Evolutionary conservation across 2,888 invertebrate species (phyloP), one percentile per base, ranked within the genome.

Genomic region (Ichneumoninae sp.): DNA sequence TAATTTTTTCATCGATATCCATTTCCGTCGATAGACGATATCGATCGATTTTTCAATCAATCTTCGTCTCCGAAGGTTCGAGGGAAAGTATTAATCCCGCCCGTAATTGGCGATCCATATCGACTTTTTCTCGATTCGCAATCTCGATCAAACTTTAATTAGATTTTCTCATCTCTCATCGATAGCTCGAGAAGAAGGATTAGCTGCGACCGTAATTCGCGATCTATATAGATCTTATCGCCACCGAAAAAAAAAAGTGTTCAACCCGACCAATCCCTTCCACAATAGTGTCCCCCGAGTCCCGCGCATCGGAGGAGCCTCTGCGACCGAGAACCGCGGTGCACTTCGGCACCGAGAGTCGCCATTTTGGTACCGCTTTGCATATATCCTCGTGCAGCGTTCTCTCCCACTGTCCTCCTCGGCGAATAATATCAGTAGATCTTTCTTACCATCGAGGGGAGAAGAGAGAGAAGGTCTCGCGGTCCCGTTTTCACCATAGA

Each of bases 351-450:
- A 13, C 30, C 30, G 76, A 26, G 22, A 3, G 40, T 63, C 71
- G 80, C 80, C 80, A 80, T 80, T 80, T 80, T 80, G 80, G 73
- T 83, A 76, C 83, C 83, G 70, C 65, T 75, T 70, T 83, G 36
- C 69, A 66, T 44, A 30, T n/a, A 73, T 47, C 10, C 33, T 47
- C 44, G 8, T 47, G 60, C 33, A 65, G 19, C 19, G 22, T 1
- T 60, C 60, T 30, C 47, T 69, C 44, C 33, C 78, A 7, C 33
- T 22, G 50, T 70, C 40, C 22, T 70, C 40, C 22, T 36, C 71
- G 33, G 44, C 74, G 60, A 60, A 60, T 60, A 60, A 74, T 74
- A 74, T 74, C 74, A 30, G 74, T 47, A 63, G 60, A 74, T 74
- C 74, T 60, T 33, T 60, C 60, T 57, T 57, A 26, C 22, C 19